Percentiles rank a stretch among this genome's conserved stretches.
Evolutionary conservation across 2,113 vertebrate genomes (phyloP).

Genomic region (Speoplatyrhinus poulsoni): DNA sequence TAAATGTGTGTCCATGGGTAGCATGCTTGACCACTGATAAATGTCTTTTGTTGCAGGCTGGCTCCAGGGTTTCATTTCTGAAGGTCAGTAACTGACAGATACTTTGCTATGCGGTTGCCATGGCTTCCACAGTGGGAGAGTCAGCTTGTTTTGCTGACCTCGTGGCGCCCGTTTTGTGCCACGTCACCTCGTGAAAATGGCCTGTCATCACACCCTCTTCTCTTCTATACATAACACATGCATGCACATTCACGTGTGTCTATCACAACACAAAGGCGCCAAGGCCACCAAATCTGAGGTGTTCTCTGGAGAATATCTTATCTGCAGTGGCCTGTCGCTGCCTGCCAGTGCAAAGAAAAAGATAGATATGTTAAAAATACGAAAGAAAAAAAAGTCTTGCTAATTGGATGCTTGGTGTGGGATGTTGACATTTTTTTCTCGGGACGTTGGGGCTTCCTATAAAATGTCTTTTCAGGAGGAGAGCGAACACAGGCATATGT

Average conservation of each 20-base stretch:
- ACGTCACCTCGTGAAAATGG: constrained; percentile 28
- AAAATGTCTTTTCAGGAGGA: constrained; percentile 37
- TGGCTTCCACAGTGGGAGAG: constrained; percentile 41
- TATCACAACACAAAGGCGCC: constrained; percentile 1
- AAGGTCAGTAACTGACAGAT: constrained; percentile 62
- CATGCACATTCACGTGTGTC: constrained; percentile 14
- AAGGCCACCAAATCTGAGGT: neutral
- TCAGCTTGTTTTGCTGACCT: constrained; percentile 44
- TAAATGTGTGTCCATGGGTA: neutral
- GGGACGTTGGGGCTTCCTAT: constrained; percentile 41
- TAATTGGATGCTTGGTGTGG: constrained; percentile 51
- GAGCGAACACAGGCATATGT: constrained; percentile 16
- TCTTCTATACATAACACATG: neutral
- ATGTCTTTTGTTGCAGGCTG: constrained; percentile 27
- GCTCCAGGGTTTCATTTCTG: constrained; percentile 22
- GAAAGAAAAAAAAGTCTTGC: neutral
- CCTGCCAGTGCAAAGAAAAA: no score
- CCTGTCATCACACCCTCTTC: constrained; percentile 2
- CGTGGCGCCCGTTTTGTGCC: constrained; percentile 30
- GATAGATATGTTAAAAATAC: no score
- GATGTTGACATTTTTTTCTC: constrained; percentile 6
- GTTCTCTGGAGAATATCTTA: neutral
- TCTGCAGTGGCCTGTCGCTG: neutral
- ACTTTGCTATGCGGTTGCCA: constrained; percentile 58
- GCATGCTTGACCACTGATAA: constrained; percentile 21